phyloP scores from a whole-genome alignment of 2,113 vertebrate genomes.

The Bubo scandiacus region DNA sequence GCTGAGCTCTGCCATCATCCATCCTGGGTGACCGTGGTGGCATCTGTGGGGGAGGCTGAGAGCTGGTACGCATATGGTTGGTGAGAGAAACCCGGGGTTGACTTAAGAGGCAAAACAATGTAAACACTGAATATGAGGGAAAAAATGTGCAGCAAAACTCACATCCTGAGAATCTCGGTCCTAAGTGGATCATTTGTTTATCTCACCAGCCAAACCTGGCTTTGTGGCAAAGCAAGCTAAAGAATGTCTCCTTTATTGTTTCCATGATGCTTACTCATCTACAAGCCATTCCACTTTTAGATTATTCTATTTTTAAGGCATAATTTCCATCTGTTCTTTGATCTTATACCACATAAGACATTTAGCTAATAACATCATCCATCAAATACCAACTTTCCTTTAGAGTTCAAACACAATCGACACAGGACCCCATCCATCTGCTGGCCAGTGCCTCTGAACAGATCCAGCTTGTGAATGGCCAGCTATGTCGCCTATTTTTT shows the following conservation, averaged over 20 bases:
- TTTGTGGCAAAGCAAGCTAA: constrained; percentile 54
- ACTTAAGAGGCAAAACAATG: not conserved
- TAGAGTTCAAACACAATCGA: constrained; percentile 52
- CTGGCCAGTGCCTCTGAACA: constrained; percentile 47
- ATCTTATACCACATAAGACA: constrained; percentile 73
- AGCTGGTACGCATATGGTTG: not conserved
- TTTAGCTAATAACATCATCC: constrained; percentile 67
- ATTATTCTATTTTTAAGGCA: constrained; percentile 75
- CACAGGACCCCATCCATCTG: constrained; percentile 51
- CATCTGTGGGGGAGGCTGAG: not conserved
- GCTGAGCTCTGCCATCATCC: not conserved
- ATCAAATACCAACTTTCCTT: constrained; percentile 64
- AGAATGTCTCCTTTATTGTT: constrained; percentile 73
- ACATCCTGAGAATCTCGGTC: not conserved
- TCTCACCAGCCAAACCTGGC: constrained; percentile 35
- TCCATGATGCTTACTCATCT: constrained; percentile 65
- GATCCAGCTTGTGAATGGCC: constrained; percentile 43
- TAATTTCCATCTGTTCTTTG: constrained; percentile 77
- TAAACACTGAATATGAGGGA: not conserved
- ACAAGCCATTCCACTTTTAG: constrained; percentile 70
- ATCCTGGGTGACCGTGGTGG: not conserved
- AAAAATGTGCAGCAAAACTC: not conserved
- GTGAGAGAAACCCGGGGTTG: not conserved
- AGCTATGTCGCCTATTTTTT: constrained; percentile 43
- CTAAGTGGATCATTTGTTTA: constrained; percentile 21